These are phyloP conservation scores for Scelioninae gen. 1 DNA, from an alignment of 2,888 invertebrate genomes.

Conservation along the genomic window DNA sequence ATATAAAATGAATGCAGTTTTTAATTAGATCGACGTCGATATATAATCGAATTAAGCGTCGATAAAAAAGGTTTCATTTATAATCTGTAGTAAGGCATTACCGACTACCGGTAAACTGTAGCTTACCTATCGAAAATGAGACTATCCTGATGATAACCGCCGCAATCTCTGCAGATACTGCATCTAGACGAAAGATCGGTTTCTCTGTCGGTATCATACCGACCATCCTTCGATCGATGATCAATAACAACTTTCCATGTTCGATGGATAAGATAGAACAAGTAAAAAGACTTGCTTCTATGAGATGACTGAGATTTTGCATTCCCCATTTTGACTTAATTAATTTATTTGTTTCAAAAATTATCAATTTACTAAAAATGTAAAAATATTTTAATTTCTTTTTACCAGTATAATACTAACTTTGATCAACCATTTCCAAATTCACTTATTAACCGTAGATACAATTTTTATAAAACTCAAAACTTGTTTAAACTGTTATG, in stretches of 20 bases:
- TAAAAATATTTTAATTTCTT: not conserved
- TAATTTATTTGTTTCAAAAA: slow-evolving; percentile 4
- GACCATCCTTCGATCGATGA: slow-evolving; percentile 80
- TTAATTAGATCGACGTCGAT: no score
- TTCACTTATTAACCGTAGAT: no score
- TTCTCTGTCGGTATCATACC: slow-evolving; percentile 78
- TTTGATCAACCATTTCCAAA: no score
- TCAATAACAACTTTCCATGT: slow-evolving; percentile 89
- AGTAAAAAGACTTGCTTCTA: slow-evolving; percentile 85
- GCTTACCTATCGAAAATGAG: slow-evolving; percentile 82
- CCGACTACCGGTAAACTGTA: no score
- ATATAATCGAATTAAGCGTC: no score
- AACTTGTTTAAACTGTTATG: not conserved
- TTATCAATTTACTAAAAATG: not conserved
- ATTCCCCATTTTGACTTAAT: slow-evolving; percentile 77
- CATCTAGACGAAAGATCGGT: slow-evolving; percentile 80
- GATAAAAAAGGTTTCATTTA: no score
- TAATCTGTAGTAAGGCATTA: no score
- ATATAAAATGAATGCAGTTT: no score
- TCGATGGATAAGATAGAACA: slow-evolving; percentile 88
- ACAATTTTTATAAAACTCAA: no score
- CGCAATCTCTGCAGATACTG: slow-evolving; percentile 80
- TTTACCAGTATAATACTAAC: no score
- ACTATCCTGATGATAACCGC: slow-evolving; percentile 79
- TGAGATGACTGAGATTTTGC: slow-evolving; percentile 77